Conservation (phyloP, 2,113 vertebrate genomes). For the Trichechus manatus region DNA sequence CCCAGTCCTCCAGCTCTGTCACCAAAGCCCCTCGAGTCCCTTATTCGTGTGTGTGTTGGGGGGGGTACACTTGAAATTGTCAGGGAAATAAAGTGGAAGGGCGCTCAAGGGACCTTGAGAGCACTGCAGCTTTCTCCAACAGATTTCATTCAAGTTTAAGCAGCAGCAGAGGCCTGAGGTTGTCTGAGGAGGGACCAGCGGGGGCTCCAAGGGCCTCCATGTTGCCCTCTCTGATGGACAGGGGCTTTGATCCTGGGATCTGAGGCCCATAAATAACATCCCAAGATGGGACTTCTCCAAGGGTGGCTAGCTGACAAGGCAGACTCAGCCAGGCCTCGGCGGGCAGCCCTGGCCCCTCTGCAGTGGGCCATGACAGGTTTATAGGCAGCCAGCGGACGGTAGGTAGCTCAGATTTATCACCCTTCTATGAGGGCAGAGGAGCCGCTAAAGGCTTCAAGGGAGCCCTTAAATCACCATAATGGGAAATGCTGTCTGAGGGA, state of each 20-base stretch:
- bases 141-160: neutral
- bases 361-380: neutral
- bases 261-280: slow-evolving; percentile 40
- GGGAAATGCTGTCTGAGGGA: neutral
- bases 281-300: slow-evolving; percentile 41
- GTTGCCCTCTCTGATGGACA: neutral
- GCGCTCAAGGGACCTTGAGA: neutral
- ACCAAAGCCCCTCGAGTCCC: neutral
- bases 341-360: neutral
- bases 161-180: neutral
- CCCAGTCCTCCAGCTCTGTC: neutral
- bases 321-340: accelerated
- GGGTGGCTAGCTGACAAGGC: slow-evolving; percentile 33
- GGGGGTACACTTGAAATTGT: neutral
- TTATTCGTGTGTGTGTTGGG: neutral
- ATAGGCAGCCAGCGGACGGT: neutral
- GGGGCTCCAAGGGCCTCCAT: neutral
- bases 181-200: neutral
- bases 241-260: slow-evolving; percentile 68
- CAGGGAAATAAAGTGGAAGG: neutral
- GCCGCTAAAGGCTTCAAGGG: neutral
- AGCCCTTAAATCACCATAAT: slow-evolving; percentile 62
- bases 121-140: neutral
- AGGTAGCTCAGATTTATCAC: slow-evolving; percentile 58
- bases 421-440: neutral